Evolutionary conservation across 2,888 invertebrate genomes (phyloP).

Genomic region (Formica aserva): DNA sequence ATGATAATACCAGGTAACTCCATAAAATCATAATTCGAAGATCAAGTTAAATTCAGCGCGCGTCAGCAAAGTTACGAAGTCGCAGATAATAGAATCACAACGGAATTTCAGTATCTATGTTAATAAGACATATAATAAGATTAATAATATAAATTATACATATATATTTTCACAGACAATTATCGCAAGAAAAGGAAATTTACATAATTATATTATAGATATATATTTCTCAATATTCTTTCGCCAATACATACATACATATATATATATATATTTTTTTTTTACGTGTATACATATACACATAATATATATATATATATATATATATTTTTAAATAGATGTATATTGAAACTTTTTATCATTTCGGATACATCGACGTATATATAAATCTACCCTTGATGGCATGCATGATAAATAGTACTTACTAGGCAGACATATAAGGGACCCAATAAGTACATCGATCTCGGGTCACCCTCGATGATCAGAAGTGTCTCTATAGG

Average conservation of each 20-base stretch:
- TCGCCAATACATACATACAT: no score
- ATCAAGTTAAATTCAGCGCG: not conserved
- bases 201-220: not conserved
- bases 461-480: conserved; percentile 34
- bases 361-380: not conserved
- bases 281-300: no score
- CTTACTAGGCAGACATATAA: conserved; percentile 15
- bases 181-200: not conserved
- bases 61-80: conserved; percentile 23
- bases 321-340: not conserved
- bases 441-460: conserved; percentile 19
- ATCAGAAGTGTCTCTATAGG: conserved; percentile 17
- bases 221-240: not conserved
- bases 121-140: not conserved
- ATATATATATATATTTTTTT: no score
- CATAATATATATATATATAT: no score
- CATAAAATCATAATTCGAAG: conserved; percentile 36
- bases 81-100: not conserved
- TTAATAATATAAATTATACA: not conserved
- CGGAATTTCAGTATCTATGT: not conserved
- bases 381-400: conserved; percentile 5
- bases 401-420: conserved; percentile 14
- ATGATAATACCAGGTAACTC: conserved; percentile 22
- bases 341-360: not conserved
- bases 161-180: not conserved